Evolutionary conservation across 2,888 invertebrate genomes (phyloP).

Genomic region (Hirtodrosophila trivittata): DNA sequence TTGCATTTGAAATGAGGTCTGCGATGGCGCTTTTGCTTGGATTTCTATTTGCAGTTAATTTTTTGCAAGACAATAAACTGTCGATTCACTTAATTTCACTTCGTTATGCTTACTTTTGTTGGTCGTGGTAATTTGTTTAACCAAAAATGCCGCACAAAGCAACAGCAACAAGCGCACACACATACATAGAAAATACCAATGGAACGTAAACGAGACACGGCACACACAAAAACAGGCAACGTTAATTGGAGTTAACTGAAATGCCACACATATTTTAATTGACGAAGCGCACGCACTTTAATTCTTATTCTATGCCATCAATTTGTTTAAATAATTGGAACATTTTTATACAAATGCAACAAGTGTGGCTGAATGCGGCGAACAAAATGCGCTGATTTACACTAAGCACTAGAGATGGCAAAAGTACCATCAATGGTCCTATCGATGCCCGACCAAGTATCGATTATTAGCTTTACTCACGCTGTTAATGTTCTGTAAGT

Average conservation of each 20-base stretch:
- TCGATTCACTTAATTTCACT: slow-evolving; percentile 44
- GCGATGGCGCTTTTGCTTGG: slow-evolving; percentile 28
- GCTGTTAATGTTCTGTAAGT: not conserved
- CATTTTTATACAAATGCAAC: slow-evolving; percentile 58
- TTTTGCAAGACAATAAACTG: slow-evolving; percentile 40
- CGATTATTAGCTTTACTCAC: slow-evolving; percentile 1
- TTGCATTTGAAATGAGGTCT: slow-evolving; percentile 63
- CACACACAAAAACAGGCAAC: slow-evolving; percentile 40
- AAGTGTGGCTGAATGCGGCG: slow-evolving; percentile 48
- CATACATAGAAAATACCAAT: slow-evolving; percentile 17
- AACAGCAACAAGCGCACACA: slow-evolving; percentile 48
- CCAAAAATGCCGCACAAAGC: slow-evolving; percentile 70
- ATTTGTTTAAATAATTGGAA: slow-evolving; percentile 62
- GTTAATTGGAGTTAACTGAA: slow-evolving; percentile 42
- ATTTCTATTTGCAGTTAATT: slow-evolving; percentile 44
- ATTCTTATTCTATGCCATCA: slow-evolving; percentile 35
- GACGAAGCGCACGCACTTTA: slow-evolving; percentile 42
- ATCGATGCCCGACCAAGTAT: not conserved
- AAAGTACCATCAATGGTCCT: not conserved
- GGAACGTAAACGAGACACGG: slow-evolving; percentile 46
- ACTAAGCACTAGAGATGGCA: slow-evolving; percentile 20
- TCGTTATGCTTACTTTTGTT: slow-evolving; percentile 53
- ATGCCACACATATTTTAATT: slow-evolving; percentile 53
- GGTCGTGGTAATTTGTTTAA: slow-evolving; percentile 62
- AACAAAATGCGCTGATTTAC: slow-evolving; percentile 43